These are phyloP conservation scores for Geotrupes spiniger DNA, from an alignment of 2,888 invertebrate species.

Conservation along the genomic window DNA sequence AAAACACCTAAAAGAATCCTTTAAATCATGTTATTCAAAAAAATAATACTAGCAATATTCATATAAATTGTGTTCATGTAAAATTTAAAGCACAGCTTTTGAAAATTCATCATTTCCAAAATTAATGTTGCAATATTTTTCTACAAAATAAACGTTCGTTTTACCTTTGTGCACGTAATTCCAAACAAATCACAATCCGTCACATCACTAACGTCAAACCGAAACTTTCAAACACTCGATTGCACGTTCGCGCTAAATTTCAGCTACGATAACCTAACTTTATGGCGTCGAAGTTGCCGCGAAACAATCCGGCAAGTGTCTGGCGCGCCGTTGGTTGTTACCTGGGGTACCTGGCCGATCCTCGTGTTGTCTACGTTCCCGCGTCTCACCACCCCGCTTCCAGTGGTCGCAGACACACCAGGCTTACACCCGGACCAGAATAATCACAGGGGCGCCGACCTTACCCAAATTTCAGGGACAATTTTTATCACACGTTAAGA, in stretches of 20 bases:
- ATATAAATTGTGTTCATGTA: too few relatives aligned
- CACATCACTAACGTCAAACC: background rate
- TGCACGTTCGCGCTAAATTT: slow-evolving; percentile 6
- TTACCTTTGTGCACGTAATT: too few relatives aligned
- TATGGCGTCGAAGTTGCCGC: slow-evolving; percentile 31
- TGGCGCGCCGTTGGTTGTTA: slow-evolving; percentile 37
- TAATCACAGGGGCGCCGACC: slow-evolving; percentile 1
- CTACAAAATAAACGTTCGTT: too few relatives aligned
- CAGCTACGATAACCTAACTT: background rate
- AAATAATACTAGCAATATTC: too few relatives aligned
- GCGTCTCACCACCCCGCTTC: slow-evolving; percentile 31
- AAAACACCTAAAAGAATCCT: too few relatives aligned
- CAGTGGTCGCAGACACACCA: slow-evolving; percentile 29
- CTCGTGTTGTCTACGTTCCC: slow-evolving; percentile 34
- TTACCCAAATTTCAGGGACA: slow-evolving; percentile 6
- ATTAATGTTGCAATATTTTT: too few relatives aligned
- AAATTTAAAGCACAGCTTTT: too few relatives aligned
- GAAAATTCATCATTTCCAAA: too few relatives aligned
- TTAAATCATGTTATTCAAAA: too few relatives aligned
- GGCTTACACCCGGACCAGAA: slow-evolving; percentile 5
- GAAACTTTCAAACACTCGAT: background rate
- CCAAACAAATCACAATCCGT: background rate
- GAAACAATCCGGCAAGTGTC: slow-evolving; percentile 39
- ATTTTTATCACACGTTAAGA: background rate
- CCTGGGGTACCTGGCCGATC: slow-evolving; percentile 35